phyloP scores from a whole-genome alignment of 2,797 vertebrate genomes.

The Phataginus tricuspis region DNA sequence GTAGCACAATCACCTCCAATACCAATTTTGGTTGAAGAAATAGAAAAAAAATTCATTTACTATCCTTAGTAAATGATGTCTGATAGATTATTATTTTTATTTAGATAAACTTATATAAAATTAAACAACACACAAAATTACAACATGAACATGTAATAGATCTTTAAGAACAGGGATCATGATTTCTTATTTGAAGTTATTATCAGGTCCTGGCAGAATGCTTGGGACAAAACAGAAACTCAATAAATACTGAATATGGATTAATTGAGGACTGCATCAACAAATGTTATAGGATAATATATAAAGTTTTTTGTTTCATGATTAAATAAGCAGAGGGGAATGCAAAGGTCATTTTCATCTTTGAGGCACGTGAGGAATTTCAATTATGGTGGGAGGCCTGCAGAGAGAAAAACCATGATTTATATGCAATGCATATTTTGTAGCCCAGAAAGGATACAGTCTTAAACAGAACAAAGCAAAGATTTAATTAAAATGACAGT shows the following conservation, averaged over 20 bases:
- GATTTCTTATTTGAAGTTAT: neutral
- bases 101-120: neutral
- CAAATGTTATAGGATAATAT: neutral
- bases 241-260: neutral
- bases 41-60: neutral
- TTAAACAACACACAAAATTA: neutral
- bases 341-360: constrained; percentile 8
- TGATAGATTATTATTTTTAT: constrained; percentile 4
- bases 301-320: neutral
- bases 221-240: neutral
- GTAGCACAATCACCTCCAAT: neutral
- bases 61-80: constrained; percentile 18
- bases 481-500: constrained; percentile 19
- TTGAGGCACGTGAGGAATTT: constrained; percentile 54
- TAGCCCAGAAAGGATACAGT: neutral
- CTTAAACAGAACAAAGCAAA: constrained; percentile 36
- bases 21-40: constrained; percentile 1
- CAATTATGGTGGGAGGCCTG: neutral
- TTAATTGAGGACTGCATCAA: neutral
- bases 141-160: neutral
- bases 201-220: neutral
- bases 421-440: constrained; percentile 1
- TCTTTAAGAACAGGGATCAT: neutral
- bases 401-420: constrained; percentile 19
- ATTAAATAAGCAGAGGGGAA: neutral